Evolutionary conservation across 2,113 vertebrate species (phyloP).

Genomic region (Misgurnus mizolepis): DNA sequence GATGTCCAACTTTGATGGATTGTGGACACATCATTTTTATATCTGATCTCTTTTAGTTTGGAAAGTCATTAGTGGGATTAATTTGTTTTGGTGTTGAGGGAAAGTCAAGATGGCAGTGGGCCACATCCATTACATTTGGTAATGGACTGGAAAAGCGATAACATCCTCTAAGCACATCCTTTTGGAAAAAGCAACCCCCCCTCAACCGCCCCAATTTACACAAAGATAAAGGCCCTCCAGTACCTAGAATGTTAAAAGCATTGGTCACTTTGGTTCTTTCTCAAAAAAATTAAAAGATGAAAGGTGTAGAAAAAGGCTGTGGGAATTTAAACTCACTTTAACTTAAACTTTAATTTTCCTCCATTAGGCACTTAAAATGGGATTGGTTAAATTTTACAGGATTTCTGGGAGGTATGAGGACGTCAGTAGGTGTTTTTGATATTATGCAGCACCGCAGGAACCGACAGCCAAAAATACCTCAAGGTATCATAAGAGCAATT

Average conservation of each 20-base stretch:
- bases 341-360: too few relatives aligned
- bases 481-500: too few relatives aligned
- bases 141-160: constrained; percentile 42
- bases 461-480: too few relatives aligned
- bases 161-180: constrained; percentile 11
- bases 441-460: too few relatives aligned
- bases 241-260: background rate
- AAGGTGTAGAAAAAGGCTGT: background rate
- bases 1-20: constrained; percentile 37
- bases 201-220: background rate
- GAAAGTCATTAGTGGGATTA: constrained; percentile 48
- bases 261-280: background rate
- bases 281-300: background rate
- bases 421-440: too few relatives aligned
- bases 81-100: constrained; percentile 48
- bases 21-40: background rate
- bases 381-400: too few relatives aligned
- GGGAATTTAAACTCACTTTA: too few relatives aligned
- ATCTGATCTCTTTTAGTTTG: constrained; percentile 14
- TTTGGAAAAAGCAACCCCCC: constrained; percentile 10
- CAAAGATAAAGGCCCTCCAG: background rate
- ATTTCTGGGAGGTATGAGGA: too few relatives aligned
- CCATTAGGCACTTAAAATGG: too few relatives aligned
- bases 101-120: constrained; percentile 20
- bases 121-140: constrained; percentile 30